Evolutionary conservation across 1,140 invertebrate genomes (phyloP), one percentile per base, ranked within the genome.

Genomic region (Drosophila rhopaloa): DNA sequence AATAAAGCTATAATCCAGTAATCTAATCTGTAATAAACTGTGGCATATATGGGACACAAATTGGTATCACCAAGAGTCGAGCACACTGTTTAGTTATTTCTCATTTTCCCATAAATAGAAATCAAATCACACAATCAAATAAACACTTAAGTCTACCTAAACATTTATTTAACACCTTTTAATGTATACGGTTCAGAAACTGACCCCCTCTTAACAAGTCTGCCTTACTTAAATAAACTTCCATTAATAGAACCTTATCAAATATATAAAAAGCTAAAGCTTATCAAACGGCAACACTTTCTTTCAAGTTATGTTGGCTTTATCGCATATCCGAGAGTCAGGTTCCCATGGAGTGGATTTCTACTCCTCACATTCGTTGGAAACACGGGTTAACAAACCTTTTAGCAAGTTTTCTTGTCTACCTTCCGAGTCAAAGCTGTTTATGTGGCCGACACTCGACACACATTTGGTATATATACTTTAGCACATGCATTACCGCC

Each of bases 351-450:
- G 46, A 43, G 37, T 16, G 35, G 58, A 35, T 44, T 58, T 16
- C 35, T 40, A 67, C 24, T 47, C 13, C 43, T n/a, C 29, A n/a
- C 27, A 32, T 46, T 65, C n/a, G 57, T 16, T 11, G 43, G 41
- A 47, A 48, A 10, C 37, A 37, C 32, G 35, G 63, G 65, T 70
- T 70, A 70, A 70, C 66, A 55, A 68, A 68, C 66, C 50, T 70
- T 70, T 68, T 56, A 70, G 67, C 50, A 47, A 68, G 50, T 56
- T 56, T 46, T 29, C 38, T 27, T 68, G 63, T 37, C 19, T 43
- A 11, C 38, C 32, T 58, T 60, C 7, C 14, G 37, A 66, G 14
- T 16, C 13, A 24, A 46, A 32, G 63, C 9, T 35, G 24, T 47
- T 71, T 70, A 47, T 47, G 43, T 40, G 65, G 27, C 37, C 35